Conservation (phyloP, 1,140 invertebrate genomes). For the Danaus plexippus region DNA sequence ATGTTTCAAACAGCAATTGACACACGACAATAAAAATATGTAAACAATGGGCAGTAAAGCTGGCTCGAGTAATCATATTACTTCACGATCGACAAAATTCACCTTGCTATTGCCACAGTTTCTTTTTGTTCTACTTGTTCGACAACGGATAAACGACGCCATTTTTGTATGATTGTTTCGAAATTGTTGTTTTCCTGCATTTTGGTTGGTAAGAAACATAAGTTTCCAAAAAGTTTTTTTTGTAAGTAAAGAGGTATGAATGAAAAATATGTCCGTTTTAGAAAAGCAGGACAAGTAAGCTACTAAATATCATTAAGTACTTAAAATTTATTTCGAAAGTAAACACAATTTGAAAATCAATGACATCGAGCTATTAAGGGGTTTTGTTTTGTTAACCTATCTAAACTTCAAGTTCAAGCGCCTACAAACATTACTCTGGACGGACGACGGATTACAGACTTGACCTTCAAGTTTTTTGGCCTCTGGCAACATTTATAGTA, state of each 20-base stretch:
- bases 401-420: no score
- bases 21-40: slow-evolving; percentile 12
- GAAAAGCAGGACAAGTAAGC: no score
- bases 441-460: not conserved
- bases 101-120: slow-evolving; percentile 41
- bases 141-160: slow-evolving; percentile 51
- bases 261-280: not conserved
- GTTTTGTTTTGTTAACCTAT: no score
- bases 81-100: slow-evolving; percentile 19
- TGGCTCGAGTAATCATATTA: slow-evolving; percentile 17
- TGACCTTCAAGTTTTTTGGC: not conserved
- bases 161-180: slow-evolving; percentile 54
- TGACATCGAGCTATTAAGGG: no score
- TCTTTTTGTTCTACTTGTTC: slow-evolving; percentile 34
- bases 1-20: slow-evolving; percentile 25
- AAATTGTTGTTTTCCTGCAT: slow-evolving; percentile 62
- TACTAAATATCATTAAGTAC: no score
- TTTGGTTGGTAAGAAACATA: slow-evolving; percentile 35
- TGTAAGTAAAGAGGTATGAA: slow-evolving; percentile 13
- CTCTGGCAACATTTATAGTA: no score
- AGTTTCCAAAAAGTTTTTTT: slow-evolving; percentile 44
- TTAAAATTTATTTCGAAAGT: no score
- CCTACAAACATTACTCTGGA: not conserved
- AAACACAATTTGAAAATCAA: no score
- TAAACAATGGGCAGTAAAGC: slow-evolving; percentile 31